Percentiles rank a stretch among this genome's conserved stretches.
Evolutionary conservation across 2,113 vertebrate genomes (phyloP).

Genomic region (Crotophaga sulcirostris): DNA sequence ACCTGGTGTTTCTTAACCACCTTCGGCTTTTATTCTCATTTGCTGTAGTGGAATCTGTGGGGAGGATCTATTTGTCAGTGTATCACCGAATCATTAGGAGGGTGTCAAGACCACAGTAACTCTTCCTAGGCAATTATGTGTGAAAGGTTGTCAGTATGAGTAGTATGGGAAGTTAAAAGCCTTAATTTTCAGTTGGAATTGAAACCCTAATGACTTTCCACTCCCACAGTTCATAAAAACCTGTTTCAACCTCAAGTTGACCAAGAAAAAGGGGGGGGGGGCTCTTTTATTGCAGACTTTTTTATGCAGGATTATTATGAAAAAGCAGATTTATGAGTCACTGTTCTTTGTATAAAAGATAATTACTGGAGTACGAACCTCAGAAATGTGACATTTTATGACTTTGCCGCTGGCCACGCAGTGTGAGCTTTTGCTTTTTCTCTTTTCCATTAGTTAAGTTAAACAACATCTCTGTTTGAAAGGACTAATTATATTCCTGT

Average conservation of each 20-base stretch:
- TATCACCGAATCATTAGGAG: slow-evolving; percentile 15
- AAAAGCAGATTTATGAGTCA: slow-evolving; percentile 35
- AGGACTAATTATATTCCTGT: slow-evolving; percentile 15
- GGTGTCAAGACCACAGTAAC: slow-evolving; percentile 42
- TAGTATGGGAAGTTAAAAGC: slow-evolving; percentile 32
- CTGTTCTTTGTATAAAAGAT: slow-evolving; percentile 42
- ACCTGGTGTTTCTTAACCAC: slow-evolving; percentile 6
- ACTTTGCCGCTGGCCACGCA: neutral
- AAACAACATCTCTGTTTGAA: slow-evolving; percentile 29
- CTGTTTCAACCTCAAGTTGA: slow-evolving; percentile 43
- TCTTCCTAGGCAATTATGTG: slow-evolving; percentile 54
- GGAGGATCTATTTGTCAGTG: slow-evolving; percentile 26
- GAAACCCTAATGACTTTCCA: slow-evolving; percentile 20
- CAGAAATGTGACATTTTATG: slow-evolving; percentile 28
- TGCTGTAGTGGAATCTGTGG: neutral
- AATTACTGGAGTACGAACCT: slow-evolving; percentile 21
- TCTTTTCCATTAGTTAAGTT: slow-evolving; percentile 30
- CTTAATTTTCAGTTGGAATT: slow-evolving; percentile 53
- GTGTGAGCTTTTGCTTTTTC: neutral
- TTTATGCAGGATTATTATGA: neutral
- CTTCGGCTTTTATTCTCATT: slow-evolving; percentile 34
- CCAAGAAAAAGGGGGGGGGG: neutral
- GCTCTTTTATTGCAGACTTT: neutral
- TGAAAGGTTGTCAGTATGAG: slow-evolving; percentile 48
- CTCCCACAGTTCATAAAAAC: slow-evolving; percentile 29